Percentiles rank a stretch among this genome's conserved stretches.
These are phyloP conservation scores for Pyrochroa serraticornis DNA, from an alignment of 2,888 invertebrate species.

Conservation along the genomic window DNA sequence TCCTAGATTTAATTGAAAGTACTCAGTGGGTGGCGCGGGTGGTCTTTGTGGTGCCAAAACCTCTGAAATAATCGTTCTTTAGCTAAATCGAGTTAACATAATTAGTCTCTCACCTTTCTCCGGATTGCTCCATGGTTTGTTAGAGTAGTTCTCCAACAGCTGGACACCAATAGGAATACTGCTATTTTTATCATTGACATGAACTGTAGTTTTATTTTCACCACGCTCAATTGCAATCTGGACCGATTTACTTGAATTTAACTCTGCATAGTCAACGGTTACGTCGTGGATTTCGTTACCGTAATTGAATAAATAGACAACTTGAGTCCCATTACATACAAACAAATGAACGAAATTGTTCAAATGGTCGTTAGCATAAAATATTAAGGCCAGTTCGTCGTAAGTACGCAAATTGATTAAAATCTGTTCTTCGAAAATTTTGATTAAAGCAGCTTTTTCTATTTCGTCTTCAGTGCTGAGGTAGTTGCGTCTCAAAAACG, in stretches of 20 bases:
- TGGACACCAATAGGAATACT: conserved; percentile 73
- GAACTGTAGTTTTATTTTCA: conserved; percentile 74
- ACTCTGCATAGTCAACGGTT: conserved; percentile 74
- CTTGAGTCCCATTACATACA: conserved; percentile 77
- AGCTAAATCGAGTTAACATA: background rate
- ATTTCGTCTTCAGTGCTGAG: conserved; percentile 59
- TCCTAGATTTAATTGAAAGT: conserved; percentile 87
- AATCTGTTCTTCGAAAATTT: conserved; percentile 79
- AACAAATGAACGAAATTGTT: conserved; percentile 93
- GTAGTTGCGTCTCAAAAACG: conserved; percentile 82
- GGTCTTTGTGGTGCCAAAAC: conserved; percentile 87
- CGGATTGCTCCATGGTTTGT: conserved; percentile 86
- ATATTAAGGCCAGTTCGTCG: conserved; percentile 77
- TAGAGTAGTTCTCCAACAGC: conserved; percentile 77
- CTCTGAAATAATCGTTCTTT: conserved; percentile 63
- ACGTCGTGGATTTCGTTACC: conserved; percentile 80
- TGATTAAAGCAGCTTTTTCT: conserved; percentile 69
- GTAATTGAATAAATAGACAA: conserved; percentile 85
- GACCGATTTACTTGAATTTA: conserved; percentile 82
- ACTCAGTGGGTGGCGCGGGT: conserved; percentile 86
- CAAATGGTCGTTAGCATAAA: conserved; percentile 91
- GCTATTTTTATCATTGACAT: conserved; percentile 79
- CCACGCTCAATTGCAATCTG: conserved; percentile 85
- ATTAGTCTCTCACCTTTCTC: conserved; percentile 66
- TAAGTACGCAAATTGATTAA: conserved; percentile 91